Conservation (phyloP, 2,113 vertebrate genomes). For the Phaethornis superciliosus region DNA sequence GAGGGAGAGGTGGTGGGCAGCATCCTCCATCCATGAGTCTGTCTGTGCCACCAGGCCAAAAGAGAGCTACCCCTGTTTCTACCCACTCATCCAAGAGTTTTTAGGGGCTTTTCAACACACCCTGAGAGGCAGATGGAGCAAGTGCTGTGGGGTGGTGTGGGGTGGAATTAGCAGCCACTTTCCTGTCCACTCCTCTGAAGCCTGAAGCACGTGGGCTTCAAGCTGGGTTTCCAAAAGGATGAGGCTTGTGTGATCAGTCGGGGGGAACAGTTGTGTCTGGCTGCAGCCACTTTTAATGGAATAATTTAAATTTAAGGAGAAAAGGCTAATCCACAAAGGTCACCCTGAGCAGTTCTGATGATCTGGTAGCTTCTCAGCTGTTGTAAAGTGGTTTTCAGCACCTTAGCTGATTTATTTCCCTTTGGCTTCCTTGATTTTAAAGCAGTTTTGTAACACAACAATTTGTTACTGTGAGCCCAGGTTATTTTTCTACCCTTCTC, state of each 20-base stretch:
- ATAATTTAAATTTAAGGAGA: conserved; percentile 11
- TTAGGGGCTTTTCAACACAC: background rate
- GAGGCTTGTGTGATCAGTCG: background rate
- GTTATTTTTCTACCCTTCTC: background rate
- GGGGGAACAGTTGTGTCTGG: background rate
- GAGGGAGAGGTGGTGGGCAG: background rate
- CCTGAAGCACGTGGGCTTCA: background rate
- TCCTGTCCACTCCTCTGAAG: background rate
- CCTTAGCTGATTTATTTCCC: background rate
- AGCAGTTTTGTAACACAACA: background rate
- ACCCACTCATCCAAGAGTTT: background rate
- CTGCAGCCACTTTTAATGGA: background rate
- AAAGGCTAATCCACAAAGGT: conserved; percentile 5
- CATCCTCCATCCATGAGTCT: background rate
- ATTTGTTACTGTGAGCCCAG: background rate
- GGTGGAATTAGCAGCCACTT: background rate
- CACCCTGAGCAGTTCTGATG: background rate
- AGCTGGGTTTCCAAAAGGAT: background rate
- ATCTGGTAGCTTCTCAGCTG: background rate
- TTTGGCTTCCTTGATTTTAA: background rate
- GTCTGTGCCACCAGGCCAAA: accelerated
- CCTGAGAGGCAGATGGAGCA: background rate
- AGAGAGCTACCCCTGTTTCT: background rate
- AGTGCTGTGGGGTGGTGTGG: background rate
- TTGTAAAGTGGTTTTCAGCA: background rate